Base-by-base conservation (phyloP, 2,113 vertebrate genomes). In the Carassius auratus region DNA sequence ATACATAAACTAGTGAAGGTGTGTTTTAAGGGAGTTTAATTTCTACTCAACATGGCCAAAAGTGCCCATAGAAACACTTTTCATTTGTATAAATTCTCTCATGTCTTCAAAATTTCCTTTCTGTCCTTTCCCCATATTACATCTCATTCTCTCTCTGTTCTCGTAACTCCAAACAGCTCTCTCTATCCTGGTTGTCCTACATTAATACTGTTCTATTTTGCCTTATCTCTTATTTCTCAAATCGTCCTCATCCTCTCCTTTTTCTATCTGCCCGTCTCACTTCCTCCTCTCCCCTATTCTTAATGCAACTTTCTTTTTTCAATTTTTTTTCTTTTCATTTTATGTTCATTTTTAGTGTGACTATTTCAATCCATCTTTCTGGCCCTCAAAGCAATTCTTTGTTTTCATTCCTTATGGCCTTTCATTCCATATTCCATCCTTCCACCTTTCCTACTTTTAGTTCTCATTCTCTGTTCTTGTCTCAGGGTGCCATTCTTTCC, bases 151-250 rank as follows among this genome's bases (percentile, higher is more conserved):
- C 3, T 48, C 42, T 76, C 23, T 17, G 30, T 71, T 23, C 45
- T 52, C 45, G 2, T 30, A 30, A 30, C 36, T 23, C 52, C 42
- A 52, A 50, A 76, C 14, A 59, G 48, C 52, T 71, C 74, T 84
- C 36, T 64, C 33, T 36, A 36, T 26, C 57, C 38, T 30, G 48
- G 48, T 79, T 79, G 30, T 78, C 76, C 76, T 42, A 78, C 64
- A 26, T 52, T 68, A 52, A 52, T 50, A 36, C 30, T 36, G 19
- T 30, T 62, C 74, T 52, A 42, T 52, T 68, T 64, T n/a, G 48
- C n/a, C 45, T 77, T 13, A 52, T 85, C 15, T 80, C 50, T 61
- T 80, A 61, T 73, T 26, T 73, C 62, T 86, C 33, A 80, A 78
- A 69, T 74, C 84, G n/a, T 79, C 33, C 68, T 52, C 36, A 0